Conservation (phyloP, 2,797 vertebrate genomes). For the Ibycter americanus region DNA sequence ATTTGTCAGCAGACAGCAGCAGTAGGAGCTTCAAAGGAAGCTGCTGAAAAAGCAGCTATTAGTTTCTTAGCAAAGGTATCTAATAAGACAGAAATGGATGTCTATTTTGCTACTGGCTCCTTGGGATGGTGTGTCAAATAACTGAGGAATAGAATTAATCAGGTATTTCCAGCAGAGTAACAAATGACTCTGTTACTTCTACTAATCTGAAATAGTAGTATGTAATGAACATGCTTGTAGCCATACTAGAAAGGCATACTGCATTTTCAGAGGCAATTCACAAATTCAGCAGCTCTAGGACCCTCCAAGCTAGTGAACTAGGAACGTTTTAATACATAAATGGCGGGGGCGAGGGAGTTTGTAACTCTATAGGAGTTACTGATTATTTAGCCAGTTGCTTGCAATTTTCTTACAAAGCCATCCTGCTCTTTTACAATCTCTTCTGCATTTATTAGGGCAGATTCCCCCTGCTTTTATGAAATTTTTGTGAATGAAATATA, state of each 20-base stretch:
- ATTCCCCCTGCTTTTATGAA: neutral
- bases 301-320: neutral
- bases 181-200: neutral
- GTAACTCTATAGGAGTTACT: neutral
- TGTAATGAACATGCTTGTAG: neutral
- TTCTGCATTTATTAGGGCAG: neutral
- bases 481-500: neutral
- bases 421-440: neutral
- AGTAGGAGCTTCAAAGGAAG: neutral
- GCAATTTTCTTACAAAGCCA: neutral
- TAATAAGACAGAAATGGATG: neutral
- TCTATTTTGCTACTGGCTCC: neutral
- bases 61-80: neutral
- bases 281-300: neutral
- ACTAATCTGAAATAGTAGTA: neutral
- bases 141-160: neutral
- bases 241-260: neutral
- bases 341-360: rapidly evolving
- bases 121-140: neutral
- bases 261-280: neutral
- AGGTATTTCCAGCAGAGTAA: neutral
- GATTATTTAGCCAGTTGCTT: neutral
- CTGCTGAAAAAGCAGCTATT: neutral
- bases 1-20: constrained; percentile 8
- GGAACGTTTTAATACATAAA: neutral